Conservation (phyloP, 2,888 invertebrate species). For the Eupithecia pulchellata region DNA sequence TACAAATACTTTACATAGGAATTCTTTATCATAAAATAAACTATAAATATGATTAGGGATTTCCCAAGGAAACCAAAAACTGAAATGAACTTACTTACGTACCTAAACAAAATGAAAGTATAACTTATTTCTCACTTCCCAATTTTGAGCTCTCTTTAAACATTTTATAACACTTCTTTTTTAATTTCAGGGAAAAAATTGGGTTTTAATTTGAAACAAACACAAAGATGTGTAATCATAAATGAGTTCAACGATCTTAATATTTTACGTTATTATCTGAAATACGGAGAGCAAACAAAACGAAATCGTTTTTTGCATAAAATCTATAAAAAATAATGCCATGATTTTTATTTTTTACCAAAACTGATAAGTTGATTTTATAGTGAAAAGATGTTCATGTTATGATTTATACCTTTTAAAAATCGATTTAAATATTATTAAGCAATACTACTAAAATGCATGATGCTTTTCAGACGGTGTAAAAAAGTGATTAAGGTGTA, state of each 20-base stretch:
- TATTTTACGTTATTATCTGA: background rate
- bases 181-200: too few species aligned
- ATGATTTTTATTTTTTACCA: background rate
- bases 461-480: background rate
- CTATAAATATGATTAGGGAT: constrained; percentile 28
- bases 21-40: too few species aligned
- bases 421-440: background rate
- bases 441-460: background rate
- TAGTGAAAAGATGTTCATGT: background rate
- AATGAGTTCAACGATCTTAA: too few species aligned
- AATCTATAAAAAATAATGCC: background rate
- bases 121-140: constrained; percentile 7
- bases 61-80: constrained; percentile 33
- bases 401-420: background rate
- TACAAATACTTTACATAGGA: too few species aligned
- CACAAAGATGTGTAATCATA: too few species aligned
- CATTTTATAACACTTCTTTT: background rate
- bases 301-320: background rate
- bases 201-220: too few species aligned
- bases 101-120: constrained; percentile 24
- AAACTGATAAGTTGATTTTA: background rate
- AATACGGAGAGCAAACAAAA: background rate
- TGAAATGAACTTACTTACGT: constrained; percentile 35
- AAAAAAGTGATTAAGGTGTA: background rate
- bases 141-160: background rate